These are phyloP conservation scores for Caranx melampygus DNA, from an alignment of 2,113 vertebrate genomes.

Conservation along the genomic window DNA sequence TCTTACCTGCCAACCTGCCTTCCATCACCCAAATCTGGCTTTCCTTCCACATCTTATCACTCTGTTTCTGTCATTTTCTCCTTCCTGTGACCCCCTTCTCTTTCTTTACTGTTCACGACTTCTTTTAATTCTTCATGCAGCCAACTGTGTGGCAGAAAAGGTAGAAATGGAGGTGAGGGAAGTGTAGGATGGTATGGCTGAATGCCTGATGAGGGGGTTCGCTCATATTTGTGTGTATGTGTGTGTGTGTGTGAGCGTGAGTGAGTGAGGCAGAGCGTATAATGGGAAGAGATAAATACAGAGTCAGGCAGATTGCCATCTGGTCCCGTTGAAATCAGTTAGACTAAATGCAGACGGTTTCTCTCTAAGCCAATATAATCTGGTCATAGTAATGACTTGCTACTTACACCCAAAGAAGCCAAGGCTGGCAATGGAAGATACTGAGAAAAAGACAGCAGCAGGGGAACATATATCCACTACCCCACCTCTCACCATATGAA, in stretches of 20 bases:
- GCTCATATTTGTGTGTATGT: constrained; percentile 2
- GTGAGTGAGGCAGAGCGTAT: constrained; percentile 43
- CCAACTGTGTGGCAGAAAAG: constrained; percentile 19
- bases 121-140: constrained; percentile 6
- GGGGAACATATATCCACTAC: neutral
- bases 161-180: neutral
- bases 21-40: neutral
- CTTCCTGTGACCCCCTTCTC: neutral
- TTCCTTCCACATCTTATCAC: constrained; percentile 22
- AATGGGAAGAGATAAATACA: constrained; percentile 57
- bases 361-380: constrained; percentile 50
- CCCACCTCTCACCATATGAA: neutral
- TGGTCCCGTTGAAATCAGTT: constrained; percentile 59
- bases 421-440: neutral
- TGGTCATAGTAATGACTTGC: constrained; percentile 41
- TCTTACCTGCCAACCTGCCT: neutral
- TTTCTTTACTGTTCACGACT: constrained; percentile 4
- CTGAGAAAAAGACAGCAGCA: neutral
- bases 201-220: neutral
- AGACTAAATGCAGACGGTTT: constrained; percentile 50
- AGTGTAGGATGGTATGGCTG: neutral
- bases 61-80: constrained; percentile 20
- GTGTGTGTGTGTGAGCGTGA: constrained; percentile 10
- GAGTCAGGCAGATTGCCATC: constrained; percentile 64
- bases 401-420: constrained; percentile 25